These are phyloP conservation scores for Bufo gargarizans DNA, from an alignment of 2,113 vertebrate species.

Conservation along the genomic window DNA sequence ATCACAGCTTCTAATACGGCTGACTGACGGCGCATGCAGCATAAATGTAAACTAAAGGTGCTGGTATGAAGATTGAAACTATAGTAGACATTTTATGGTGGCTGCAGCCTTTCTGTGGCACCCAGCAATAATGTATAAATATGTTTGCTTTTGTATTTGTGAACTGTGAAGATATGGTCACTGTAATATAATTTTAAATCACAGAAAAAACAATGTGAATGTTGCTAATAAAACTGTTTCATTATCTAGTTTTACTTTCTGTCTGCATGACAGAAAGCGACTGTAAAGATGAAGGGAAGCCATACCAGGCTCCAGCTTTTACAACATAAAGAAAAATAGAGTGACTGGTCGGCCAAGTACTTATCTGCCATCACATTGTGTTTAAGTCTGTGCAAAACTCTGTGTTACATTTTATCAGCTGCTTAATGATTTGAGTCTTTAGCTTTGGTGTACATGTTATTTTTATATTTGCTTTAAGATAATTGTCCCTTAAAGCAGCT, in stretches of 20 bases:
- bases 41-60: slow-evolving; percentile 25
- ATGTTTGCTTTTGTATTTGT: slow-evolving; percentile 47
- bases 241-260: slow-evolving; percentile 47
- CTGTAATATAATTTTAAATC: slow-evolving; percentile 48
- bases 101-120: slow-evolving; percentile 37
- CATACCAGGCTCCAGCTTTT: slow-evolving; percentile 29
- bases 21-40: background rate
- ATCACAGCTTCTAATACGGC: slow-evolving; percentile 14
- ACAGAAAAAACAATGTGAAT: slow-evolving; percentile 48
- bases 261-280: slow-evolving; percentile 34
- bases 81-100: slow-evolving; percentile 26
- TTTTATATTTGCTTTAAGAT: background rate
- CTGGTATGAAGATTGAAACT: slow-evolving; percentile 36
- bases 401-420: slow-evolving; percentile 28
- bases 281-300: slow-evolving; percentile 37
- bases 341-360: slow-evolving; percentile 3
- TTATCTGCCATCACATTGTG: slow-evolving; percentile 32
- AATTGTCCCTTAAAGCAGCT: background rate
- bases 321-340: slow-evolving; percentile 35
- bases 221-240: slow-evolving; percentile 51
- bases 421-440: background rate
- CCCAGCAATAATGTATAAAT: slow-evolving; percentile 33
- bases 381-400: slow-evolving; percentile 28
- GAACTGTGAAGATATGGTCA: slow-evolving; percentile 52
- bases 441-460: background rate